Percentiles rank a stretch among this genome's conserved stretches.
phyloP scores from a whole-genome alignment of 2,888 invertebrate genomes.

The Gari tellinella region DNA sequence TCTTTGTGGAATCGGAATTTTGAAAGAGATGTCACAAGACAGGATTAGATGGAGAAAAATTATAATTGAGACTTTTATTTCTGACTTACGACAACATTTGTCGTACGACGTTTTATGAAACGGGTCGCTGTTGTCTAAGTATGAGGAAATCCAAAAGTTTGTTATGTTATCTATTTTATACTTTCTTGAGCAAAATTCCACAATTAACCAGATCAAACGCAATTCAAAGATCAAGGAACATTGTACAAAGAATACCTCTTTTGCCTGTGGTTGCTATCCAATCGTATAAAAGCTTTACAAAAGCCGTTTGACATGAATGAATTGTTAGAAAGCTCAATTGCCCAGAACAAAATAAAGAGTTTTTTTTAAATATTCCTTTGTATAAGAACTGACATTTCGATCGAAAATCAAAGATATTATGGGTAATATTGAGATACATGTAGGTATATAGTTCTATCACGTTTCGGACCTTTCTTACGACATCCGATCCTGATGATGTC shows the following conservation, averaged over 20 bases:
- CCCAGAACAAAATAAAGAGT: background rate
- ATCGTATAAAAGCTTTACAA: background rate
- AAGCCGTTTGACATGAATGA: slow-evolving; percentile 1
- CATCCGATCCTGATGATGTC: background rate
- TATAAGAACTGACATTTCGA: background rate
- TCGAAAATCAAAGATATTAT: too few relatives aligned
- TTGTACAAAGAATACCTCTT: slow-evolving; percentile 2
- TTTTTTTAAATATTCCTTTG: background rate
- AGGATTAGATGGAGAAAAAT: too few relatives aligned
- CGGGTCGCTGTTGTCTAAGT: background rate
- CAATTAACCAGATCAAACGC: slow-evolving; percentile 1
- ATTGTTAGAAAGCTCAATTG: background rate
- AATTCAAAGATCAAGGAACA: slow-evolving; percentile 4
- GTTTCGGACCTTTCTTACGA: background rate
- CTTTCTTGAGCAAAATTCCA: background rate
- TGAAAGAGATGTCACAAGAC: too few relatives aligned
- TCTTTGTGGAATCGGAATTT: too few relatives aligned
- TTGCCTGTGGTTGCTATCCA: slow-evolving; percentile 4
- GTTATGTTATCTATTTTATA: background rate
- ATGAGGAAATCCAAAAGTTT: background rate
- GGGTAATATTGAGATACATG: background rate
- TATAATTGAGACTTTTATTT: too few relatives aligned
- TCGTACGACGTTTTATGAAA: too few relatives aligned
- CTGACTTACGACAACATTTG: too few relatives aligned
- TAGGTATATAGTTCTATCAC: slow-evolving; percentile 1